These are phyloP conservation scores for Danaus chrysippus DNA, from an alignment of 2,888 invertebrate genomes.

Conservation along the genomic window DNA sequence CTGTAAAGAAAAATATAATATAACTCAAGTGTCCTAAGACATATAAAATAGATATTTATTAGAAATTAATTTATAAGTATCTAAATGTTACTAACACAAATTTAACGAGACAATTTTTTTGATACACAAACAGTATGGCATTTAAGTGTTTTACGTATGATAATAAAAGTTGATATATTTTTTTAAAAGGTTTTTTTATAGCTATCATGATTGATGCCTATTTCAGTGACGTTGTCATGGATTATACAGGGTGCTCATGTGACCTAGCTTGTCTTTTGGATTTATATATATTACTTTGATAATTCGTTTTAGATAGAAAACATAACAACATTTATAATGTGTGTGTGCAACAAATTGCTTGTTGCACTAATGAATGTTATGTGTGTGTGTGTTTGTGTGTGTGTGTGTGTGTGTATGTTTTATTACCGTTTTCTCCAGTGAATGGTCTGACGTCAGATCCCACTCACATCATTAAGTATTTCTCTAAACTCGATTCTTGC, in stretches of 20 bases:
- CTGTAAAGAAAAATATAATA: constrained; percentile 20
- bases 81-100: constrained; percentile 8
- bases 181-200: no score
- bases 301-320: no score
- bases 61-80: constrained; percentile 10
- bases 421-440: constrained; percentile 14
- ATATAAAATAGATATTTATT: constrained; percentile 6
- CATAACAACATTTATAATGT: neutral
- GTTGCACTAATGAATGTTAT: neutral
- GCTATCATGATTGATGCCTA: no score
- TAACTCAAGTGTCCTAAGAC: neutral
- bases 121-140: constrained; percentile 4
- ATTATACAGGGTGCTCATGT: no score
- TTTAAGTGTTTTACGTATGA: constrained; percentile 3
- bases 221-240: no score
- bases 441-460: constrained; percentile 41
- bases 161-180: no score
- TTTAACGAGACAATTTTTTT: constrained; percentile 9
- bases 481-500: constrained; percentile 54
- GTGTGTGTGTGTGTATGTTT: neutral
- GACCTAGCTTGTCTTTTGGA: no score
- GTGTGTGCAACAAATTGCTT: neutral
- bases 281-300: no score
- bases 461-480: constrained; percentile 53
- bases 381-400: neutral